Conservation (phyloP, 2,888 invertebrate genomes). For the Sarcophaga subvicina region DNA sequence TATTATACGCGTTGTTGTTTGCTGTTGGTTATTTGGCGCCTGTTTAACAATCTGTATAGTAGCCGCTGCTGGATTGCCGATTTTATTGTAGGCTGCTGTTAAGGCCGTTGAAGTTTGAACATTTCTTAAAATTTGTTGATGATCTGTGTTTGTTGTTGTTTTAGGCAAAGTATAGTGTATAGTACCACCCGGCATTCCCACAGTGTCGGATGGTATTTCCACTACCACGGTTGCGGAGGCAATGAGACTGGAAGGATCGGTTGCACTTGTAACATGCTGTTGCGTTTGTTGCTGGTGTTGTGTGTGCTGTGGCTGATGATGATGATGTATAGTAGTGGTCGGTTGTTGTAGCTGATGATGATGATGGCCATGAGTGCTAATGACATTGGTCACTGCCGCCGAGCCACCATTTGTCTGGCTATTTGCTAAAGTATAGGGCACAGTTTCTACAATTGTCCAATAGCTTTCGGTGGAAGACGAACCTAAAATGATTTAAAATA, state of each 20-base stretch:
- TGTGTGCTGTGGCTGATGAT: constrained; percentile 53
- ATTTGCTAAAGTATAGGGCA: constrained; percentile 78
- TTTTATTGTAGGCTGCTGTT: constrained; percentile 59
- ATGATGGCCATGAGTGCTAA: constrained; percentile 56
- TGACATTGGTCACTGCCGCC: constrained; percentile 63
- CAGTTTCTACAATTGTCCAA: constrained; percentile 81
- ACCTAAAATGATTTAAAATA: constrained; percentile 70
- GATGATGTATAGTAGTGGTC: constrained; percentile 65
- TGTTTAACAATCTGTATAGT: constrained; percentile 79
- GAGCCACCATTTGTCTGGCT: constrained; percentile 63
- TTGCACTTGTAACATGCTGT: constrained; percentile 65
- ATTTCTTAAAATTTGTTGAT: constrained; percentile 66
- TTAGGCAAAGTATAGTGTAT: constrained; percentile 80
- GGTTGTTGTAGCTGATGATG: constrained; percentile 64
- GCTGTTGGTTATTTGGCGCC: constrained; percentile 35
- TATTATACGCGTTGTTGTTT: constrained; percentile 62
- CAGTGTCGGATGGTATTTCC: constrained; percentile 79
- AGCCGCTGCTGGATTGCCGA: constrained; percentile 68
- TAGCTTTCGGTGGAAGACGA: constrained; percentile 77
- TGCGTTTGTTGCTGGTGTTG: constrained; percentile 46
- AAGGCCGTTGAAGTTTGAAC: constrained; percentile 61
- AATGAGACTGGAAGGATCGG: constrained; percentile 72
- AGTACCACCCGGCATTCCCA: constrained; percentile 77
- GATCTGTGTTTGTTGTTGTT: constrained; percentile 59
- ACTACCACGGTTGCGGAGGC: constrained; percentile 80